Base-by-base conservation (phyloP, 2,113 vertebrate species). In the Prochilodus magdalenae region DNA sequence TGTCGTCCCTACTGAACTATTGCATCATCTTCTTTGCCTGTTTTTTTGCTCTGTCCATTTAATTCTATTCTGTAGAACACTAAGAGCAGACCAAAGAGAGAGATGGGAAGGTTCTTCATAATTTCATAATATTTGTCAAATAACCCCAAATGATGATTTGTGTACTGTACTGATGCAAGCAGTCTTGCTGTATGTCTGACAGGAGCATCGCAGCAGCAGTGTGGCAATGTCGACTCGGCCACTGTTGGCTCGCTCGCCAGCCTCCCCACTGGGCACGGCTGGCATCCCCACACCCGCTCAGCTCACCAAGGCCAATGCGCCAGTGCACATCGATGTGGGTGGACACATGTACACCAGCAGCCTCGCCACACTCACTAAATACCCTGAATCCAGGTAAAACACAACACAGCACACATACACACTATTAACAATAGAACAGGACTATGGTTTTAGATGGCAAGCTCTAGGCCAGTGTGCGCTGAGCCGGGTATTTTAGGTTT, bases 291-390 rank as follows among this genome's bases (percentile, higher is more conserved):
- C 96, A 87, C 96, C 96, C 86, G 96, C 96, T 82, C 96, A 97
- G 73, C 95, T 97, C 92, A 97, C 96, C 76, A 96, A 97, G 86
- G 94, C 95, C 92, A 97, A 96, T 79, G 96, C 96, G 0, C 96
- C 96, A 0, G 96, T 97, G 90, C 96, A 97, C 91, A 97, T 97
- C 80, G 96, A 96, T 51, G 96, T 97, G 89, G 96, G 96, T 85
- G 96, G 96, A 85, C 96, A 97, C 88, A 97, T 97, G 96, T 97
- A 97, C 44, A 97, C 96, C 93, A 97, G 96, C 94, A 97, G 96
- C 92, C 89, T 97, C 91, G 95, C 96, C 76, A 96, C 96, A 76
- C 94, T 97, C 87, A 96, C 96, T 89, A 97, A 96, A 92, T 97
- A 96, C 81, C 95, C 95, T 0, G 96, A 97, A 79, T 96, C 96